Evolutionary conservation across 2,113 vertebrate species (phyloP).

Genomic region (Parotia lawesii): DNA sequence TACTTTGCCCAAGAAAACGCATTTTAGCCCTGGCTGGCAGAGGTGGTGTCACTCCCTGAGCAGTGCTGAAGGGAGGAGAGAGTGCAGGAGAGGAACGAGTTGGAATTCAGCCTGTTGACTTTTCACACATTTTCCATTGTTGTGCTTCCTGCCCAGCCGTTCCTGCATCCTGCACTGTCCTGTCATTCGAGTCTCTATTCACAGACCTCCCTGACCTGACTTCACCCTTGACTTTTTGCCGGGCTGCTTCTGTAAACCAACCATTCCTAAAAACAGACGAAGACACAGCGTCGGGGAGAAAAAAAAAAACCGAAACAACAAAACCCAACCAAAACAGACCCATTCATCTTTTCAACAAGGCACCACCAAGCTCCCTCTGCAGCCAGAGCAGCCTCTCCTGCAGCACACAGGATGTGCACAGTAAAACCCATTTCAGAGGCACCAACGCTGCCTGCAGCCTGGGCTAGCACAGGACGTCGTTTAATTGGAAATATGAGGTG

Average conservation of each 20-base stretch:
- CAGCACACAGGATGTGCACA: background rate
- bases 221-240: constrained; percentile 25
- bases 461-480: background rate
- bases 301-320: background rate
- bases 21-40: background rate
- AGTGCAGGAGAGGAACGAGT: background rate
- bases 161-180: background rate
- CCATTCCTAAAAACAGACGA: background rate
- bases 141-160: background rate
- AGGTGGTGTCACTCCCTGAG: background rate
- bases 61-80: background rate
- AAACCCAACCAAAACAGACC: background rate
- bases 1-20: rapidly evolving
- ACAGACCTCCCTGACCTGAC: background rate
- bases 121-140: background rate
- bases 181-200: background rate
- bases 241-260: constrained; percentile 2
- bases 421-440: background rate
- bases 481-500: background rate
- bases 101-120: background rate
- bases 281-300: background rate
- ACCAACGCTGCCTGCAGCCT: background rate
- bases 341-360: background rate
- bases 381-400: background rate
- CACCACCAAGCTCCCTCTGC: background rate